Base-by-base conservation (phyloP, 2,797 vertebrate species). In the Rhinella marina region DNA sequence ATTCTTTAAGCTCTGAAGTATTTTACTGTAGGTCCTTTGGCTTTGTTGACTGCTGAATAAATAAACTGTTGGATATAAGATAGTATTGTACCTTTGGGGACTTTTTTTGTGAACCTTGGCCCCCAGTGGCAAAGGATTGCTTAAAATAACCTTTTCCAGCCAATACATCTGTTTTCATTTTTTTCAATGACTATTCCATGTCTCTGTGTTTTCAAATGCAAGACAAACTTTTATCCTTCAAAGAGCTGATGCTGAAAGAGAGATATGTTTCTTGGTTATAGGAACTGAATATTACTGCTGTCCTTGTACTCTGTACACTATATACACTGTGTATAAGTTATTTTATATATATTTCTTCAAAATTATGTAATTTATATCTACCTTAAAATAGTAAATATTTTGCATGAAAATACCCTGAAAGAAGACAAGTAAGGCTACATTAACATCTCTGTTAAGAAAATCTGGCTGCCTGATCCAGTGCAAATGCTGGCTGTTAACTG, bases 21-120 rank as follows among this genome's bases (percentile, higher is more conserved):
- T 90, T 89, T 91, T 86, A 77, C 87, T 89, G 83, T 61, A 89
- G 59, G 72, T 41, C 88, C 13, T 61, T 13, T 86, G 76, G 48
- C 80, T 88, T 90, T 89, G 84, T 88, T 91, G 85, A 84, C 48
- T 90, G 90, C 84, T 85, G 75, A 84, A 85, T 90, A 91, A 91
- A 82, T 90, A 83, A 90, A 77, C 81, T 50, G 86, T 89, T 29
- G 59, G 19, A 86, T 68, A 54, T 32, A 80, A 88, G 81, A 86
- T 91, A 89, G 70, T 48, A 76, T 78, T 89, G 23, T 89, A 14
- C 83, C 75, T 91, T 86, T 84, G 82, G 87, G 29, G 80, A 84
- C 23, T 88, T 56, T 83, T 88, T 91, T 89, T 82, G 72, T 72
- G 79, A 88, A 79, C 61, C 25, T 50, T 73, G 83, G 83, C 52